phyloP scores from a whole-genome alignment of 1,140 invertebrate genomes.

The Melitaea cinxia region DNA sequence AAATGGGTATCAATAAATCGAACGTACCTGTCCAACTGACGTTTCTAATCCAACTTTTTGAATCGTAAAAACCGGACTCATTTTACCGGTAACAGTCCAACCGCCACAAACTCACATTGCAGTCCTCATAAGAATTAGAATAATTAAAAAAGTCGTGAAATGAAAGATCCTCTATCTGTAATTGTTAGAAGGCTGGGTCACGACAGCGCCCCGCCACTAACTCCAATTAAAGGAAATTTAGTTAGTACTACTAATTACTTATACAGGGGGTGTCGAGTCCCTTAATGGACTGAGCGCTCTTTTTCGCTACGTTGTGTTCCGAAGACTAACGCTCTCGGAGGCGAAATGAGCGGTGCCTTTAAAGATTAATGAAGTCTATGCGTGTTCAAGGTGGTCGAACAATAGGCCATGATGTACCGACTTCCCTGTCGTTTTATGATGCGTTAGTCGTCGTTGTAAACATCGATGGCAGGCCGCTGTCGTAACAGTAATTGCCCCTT shows the following conservation, averaged over 20 bases:
- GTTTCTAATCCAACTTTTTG: conserved; percentile 14
- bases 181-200: conserved; percentile 15
- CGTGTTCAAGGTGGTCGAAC: conserved; percentile 20
- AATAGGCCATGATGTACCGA: conserved; percentile 19
- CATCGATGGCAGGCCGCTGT: neutral
- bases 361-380: conserved; percentile 5
- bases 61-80: conserved; percentile 22
- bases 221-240: conserved; percentile 28
- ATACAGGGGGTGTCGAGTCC: neutral
- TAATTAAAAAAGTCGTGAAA: conserved; percentile 17
- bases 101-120: conserved; percentile 10
- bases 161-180: conserved; percentile 23
- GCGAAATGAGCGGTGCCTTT: conserved; percentile 12
- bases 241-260: conserved; percentile 15
- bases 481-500: conserved; percentile 15
- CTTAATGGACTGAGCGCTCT: neutral
- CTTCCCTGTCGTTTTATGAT: conserved; percentile 20
- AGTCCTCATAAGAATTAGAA: conserved; percentile 5
- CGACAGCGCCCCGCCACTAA: conserved; percentile 15
- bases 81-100: neutral
- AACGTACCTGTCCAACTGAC: conserved; percentile 17
- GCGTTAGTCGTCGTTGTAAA: conserved; percentile 10
- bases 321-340: conserved; percentile 2
- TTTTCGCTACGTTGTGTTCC: conserved; percentile 3
- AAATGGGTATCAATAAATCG: neutral